Evolutionary conservation across 2,797 vertebrate species (phyloP).

Genomic region (Cyprinodon diabolis): DNA sequence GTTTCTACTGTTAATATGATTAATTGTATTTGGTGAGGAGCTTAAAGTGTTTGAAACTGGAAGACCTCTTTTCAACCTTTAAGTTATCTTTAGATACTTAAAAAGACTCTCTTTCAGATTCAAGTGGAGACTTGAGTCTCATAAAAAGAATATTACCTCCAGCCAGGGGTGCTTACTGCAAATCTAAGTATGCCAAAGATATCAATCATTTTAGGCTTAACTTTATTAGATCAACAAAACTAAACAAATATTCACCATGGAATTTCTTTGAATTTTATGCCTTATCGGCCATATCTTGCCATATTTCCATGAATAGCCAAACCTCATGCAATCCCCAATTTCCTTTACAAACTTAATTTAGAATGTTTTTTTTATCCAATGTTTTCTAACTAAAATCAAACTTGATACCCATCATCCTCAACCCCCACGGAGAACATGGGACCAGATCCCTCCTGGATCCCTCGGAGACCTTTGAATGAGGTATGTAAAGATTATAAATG

Average conservation of each 20-base stretch:
- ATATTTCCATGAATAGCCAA: not conserved
- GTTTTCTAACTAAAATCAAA: not conserved
- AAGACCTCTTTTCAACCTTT: not conserved
- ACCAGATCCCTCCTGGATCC: no score
- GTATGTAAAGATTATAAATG: no score
- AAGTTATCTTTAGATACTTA: not conserved
- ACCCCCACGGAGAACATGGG: no score
- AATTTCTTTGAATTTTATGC: not conserved
- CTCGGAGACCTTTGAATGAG: no score
- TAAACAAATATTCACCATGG: not conserved
- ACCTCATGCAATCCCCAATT: not conserved
- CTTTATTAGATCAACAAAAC: not conserved
- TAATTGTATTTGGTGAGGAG: not conserved
- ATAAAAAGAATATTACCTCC: not conserved
- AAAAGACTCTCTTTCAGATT: not conserved
- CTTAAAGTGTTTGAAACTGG: not conserved
- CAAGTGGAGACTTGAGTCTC: not conserved
- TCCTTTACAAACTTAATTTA: not conserved
- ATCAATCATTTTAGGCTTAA: not conserved
- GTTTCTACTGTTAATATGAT: not conserved
- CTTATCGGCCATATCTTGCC: not conserved
- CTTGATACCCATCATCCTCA: no score
- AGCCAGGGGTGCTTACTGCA: not conserved
- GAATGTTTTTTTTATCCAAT: not conserved
- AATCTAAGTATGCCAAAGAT: not conserved